Base-by-base conservation (phyloP, 2,113 vertebrate genomes). In the Camelus dromedarius region DNA sequence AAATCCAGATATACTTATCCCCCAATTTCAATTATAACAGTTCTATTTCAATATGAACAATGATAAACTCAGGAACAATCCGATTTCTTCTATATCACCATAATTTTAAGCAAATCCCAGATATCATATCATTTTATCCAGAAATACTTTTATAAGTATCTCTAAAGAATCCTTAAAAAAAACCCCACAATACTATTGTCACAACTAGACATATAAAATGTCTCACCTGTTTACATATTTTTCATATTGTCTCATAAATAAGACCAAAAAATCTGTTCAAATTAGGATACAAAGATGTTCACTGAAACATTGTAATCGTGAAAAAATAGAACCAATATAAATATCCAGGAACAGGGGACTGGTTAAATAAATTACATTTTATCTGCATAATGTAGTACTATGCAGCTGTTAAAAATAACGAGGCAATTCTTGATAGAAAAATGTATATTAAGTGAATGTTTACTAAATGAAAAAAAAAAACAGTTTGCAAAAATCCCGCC, bases 61-160 rank as follows among this genome's bases (percentile, higher is more conserved):
- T 67, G 58, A 79, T 30, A 80, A 86, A 66, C 58, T 66, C 46
- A 60, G 58, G 2, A 96, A 54, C 26, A 89, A 83, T 75, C 8
- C n/a, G 42, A 46, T 67, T 72, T 92, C 72, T 90, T 95, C 30
- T 32, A 10, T 42, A 26, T 30, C 46, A 35, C 22, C 38, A 1
- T 62, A 50, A 79, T 52, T 95, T 91, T 87, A 77, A 93, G 35
- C 32, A 97, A 88, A 80, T 89, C 26, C 20, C 28, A 92, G 72
- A 64, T 12, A 79, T 30, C 11, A 56, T 87, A 60, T 72, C 5
- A 91, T 67, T 72, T 83, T 46, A 73, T 12, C 32, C 54, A 66
- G 9, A 70, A 92, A 66, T n/a, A 38, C 62, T 85, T 85, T 15
- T 70, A 64, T 60, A 80, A 28, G 14, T 69, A 66, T 75, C 28